Evolutionary conservation across 2,888 invertebrate genomes (phyloP).

Genomic region (Apotomis turbidana): DNA sequence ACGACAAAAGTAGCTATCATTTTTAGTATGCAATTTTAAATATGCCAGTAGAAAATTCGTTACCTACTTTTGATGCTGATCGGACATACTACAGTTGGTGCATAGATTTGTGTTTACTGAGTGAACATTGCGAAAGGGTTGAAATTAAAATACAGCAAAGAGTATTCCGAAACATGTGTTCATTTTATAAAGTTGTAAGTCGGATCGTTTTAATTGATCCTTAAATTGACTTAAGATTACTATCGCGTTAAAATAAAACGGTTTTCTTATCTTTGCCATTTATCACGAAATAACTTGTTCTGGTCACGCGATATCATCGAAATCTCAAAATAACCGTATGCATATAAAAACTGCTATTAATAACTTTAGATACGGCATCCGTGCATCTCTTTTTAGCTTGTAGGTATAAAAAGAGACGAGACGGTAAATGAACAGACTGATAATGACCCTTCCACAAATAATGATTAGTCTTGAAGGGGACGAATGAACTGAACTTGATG

Average conservation of each 20-base stretch:
- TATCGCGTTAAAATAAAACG: constrained; percentile 33
- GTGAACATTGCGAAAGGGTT: background rate
- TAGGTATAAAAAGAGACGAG: constrained; percentile 12
- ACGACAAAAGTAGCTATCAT: background rate
- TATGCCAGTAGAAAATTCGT: no score
- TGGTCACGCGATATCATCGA: constrained; percentile 26
- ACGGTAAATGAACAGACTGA: background rate
- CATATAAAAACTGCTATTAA: constrained; percentile 19
- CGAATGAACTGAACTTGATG: constrained; percentile 21
- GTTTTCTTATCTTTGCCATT: constrained; percentile 22
- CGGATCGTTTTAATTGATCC: constrained; percentile 25
- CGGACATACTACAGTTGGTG: no score
- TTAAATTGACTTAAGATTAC: constrained; percentile 30
- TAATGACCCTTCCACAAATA: constrained; percentile 10
- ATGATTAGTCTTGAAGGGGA: constrained; percentile 22
- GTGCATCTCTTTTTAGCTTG: constrained; percentile 17
- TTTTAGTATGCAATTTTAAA: no score
- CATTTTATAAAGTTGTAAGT: constrained; percentile 19
- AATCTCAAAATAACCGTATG: constrained; percentile 26
- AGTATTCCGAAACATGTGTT: background rate
- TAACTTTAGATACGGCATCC: constrained; percentile 7
- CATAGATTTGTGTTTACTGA: no score
- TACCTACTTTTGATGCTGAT: no score
- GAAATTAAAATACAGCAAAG: background rate
- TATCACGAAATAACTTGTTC: constrained; percentile 36